A percentile compares a stretch with the other conserved stretches of the same genome.
Evolutionary conservation across 2,797 vertebrate genomes (phyloP).

Genomic region (Lagodon rhomboides): DNA sequence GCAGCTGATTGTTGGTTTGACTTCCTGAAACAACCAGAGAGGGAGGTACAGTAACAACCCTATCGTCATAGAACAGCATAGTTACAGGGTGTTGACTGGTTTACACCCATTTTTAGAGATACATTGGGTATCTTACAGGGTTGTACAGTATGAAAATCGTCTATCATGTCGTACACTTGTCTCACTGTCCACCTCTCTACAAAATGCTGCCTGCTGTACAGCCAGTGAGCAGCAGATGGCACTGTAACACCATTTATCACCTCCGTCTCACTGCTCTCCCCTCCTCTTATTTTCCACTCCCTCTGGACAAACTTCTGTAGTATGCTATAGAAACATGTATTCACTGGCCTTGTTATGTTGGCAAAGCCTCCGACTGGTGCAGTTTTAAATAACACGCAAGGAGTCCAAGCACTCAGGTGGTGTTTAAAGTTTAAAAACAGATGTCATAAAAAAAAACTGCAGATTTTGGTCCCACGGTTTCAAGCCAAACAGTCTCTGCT

Average conservation of each 20-base stretch:
- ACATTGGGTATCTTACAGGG: background rate
- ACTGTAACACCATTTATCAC: slow-evolving; percentile 39
- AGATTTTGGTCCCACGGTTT: background rate
- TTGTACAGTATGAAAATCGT: background rate
- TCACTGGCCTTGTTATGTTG: background rate
- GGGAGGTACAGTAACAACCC: background rate
- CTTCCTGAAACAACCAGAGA: background rate
- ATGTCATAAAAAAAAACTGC: background rate
- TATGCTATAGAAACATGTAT: background rate
- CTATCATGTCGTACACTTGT: background rate
- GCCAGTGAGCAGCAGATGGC: slow-evolving; percentile 47
- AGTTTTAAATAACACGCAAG: background rate
- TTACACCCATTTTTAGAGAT: background rate
- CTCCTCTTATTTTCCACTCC: background rate
- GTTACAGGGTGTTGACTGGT: background rate
- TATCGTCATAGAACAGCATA: background rate
- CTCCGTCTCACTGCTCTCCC: background rate
- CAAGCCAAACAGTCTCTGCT: background rate
- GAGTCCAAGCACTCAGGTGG: background rate
- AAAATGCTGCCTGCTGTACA: background rate
- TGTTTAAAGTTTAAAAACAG: background rate
- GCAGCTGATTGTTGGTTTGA: background rate
- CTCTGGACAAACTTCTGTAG: background rate
- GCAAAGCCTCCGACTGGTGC: background rate
- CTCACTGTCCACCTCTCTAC: background rate